Base-by-base conservation (phyloP, 1,140 invertebrate species). In the Drosophila sechellia region DNA sequence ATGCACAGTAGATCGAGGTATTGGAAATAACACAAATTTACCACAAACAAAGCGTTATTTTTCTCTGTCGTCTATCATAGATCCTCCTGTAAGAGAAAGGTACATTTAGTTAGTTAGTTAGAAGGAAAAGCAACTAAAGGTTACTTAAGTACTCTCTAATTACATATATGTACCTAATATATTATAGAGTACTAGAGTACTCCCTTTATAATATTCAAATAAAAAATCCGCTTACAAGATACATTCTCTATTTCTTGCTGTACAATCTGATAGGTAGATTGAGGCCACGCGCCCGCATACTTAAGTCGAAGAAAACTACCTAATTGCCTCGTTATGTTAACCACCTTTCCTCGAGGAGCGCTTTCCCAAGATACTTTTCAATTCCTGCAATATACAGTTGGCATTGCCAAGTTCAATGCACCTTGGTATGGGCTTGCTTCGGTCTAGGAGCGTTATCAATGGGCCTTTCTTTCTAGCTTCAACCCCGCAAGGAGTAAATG, bases 31-130 rank as follows among this genome's bases (percentile, higher is more conserved):
- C 22, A 40, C 40, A 55, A 55, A 72, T 91, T 91, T 91, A 91
- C 90, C 90, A 91, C 90, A 91, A 91, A 89, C 90, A 91, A 91
- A 91, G 86, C 84, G 76, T 90, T 91, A 91, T 85, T 90, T 85
- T 79, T 89, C 77, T 91, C 86, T 90, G 80, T 87, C 83, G 90
- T 91, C 90, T 83, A 91, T 91, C 86, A 81, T 90, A 91, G 87
- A 91, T 91, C 83, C 78, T 91, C 90, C 90, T 91, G 78, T 4
- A 86, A 77, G 31, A 54, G 34, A 49, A 53, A 42, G 4, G 12
- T 10, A 53, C 11, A 48, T 6, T 25, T 15, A 15, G 5, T 0
- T 17, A 13, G 31, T 68, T 49, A 57, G 20, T 71, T 27, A 15
- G 8, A 25, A 3, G 8, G 12, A 11, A 34, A 25, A 34, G n/a